Conservation (phyloP, 1,140 invertebrate species). For the Teleogryllus occipitalis region DNA sequence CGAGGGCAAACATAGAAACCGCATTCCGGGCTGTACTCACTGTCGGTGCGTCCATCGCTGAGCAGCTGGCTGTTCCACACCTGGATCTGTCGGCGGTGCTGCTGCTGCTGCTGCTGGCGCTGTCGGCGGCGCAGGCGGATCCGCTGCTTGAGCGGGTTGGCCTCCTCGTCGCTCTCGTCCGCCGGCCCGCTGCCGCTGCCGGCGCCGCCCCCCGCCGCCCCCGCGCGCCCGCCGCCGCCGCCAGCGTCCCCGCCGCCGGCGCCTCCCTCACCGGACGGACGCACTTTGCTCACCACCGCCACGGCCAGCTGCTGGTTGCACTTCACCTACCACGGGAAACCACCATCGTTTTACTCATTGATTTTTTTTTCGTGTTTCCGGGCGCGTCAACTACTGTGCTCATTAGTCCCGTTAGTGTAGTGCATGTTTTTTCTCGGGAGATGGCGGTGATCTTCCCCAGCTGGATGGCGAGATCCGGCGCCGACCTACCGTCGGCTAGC, state of each 20-base stretch:
- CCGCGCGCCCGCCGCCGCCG: conserved; percentile 36
- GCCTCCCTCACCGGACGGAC: background rate
- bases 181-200: conserved; percentile 35
- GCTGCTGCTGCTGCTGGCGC: conserved; percentile 41
- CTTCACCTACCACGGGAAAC: conserved; percentile 33
- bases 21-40: conserved; percentile 34
- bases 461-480: too few relatives aligned
- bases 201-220: conserved; percentile 44
- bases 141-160: conserved; percentile 53
- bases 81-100: conserved; percentile 17
- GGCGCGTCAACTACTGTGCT: too few relatives aligned
- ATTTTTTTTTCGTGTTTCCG: too few relatives aligned
- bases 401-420: too few relatives aligned
- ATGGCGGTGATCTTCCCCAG: too few relatives aligned
- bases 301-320: conserved; percentile 37
- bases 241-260: conserved; percentile 23
- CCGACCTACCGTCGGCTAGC: too few relatives aligned
- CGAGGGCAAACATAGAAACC: background rate
- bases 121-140: conserved; percentile 49
- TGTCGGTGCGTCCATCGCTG: conserved; percentile 49
- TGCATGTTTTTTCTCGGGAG: too few relatives aligned
- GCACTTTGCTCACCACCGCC: conserved; percentile 36
- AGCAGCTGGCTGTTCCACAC: conserved; percentile 32
- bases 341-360: too few relatives aligned
- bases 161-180: conserved; percentile 61